Evolutionary conservation across 2,888 invertebrate species (phyloP), one percentile per base, ranked within the genome.

Genomic region (Dynastes maya): DNA sequence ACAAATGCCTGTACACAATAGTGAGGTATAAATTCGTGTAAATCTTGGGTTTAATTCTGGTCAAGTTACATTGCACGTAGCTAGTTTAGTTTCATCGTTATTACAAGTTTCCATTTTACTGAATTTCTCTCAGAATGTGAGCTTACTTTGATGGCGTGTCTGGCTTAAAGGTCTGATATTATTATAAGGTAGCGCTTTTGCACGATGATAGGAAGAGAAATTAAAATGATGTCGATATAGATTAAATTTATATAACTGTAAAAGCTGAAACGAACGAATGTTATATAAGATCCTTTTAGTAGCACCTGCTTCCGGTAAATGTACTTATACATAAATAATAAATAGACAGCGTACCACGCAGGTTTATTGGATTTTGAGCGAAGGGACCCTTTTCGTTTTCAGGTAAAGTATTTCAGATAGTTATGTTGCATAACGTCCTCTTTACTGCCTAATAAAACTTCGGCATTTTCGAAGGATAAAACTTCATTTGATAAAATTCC

Each of bases 401-500:
- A 53, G n/a, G 22, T 27, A 67, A 8, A 49, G 2, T 67, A 6
- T 49, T 22, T 9, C 8, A 45, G 67, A 49, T 45, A 45, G 45
- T 49, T 67, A 67, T 45, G 49, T 67, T 45, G 9, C 16, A 49
- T 6, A 65, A 16, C 32, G 49, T 11, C 27, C 6, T 3, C 6
- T 67, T 67, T 67, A 67, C 45, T 67, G 45, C 45, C 9, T 22
- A 67, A 49, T 67, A 67, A 67, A 67, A 67, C 22, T 67, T 49
- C 45, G n/a, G 16, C 27, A 22, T 45, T 16, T 22, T 49, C 13
- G 16, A 11, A 22, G 16, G n/a, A 58, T 22, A 67, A 67, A 40
- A 22, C 11, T 65, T 45, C n/a, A 49, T 67, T 67, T 45, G 45
- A 49, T 49, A 67, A 45, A 11, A 45, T 45, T 45, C 45, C 45